These are phyloP conservation scores for Hypothenemus hampei DNA, from an alignment of 1,140 invertebrate species.

Conservation along the genomic window DNA sequence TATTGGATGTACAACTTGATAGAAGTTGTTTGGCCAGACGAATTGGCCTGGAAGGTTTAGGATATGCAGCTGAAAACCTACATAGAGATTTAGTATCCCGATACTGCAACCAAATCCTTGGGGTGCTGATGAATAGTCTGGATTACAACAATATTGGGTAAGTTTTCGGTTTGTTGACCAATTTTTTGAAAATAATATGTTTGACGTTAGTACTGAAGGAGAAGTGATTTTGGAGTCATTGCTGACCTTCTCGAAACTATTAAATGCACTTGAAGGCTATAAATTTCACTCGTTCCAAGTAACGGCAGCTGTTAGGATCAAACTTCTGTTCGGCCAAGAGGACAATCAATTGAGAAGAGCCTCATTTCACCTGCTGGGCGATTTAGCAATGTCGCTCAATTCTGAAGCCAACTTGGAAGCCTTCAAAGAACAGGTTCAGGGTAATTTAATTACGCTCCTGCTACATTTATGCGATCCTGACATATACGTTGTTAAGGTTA, in stretches of 20 bases:
- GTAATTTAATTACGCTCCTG: conserved; percentile 66
- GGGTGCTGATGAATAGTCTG: conserved; percentile 46
- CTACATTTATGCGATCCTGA: conserved; percentile 72
- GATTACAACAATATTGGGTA: conserved; percentile 46
- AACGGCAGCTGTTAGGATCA: conserved; percentile 53
- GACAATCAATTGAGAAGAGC: conserved; percentile 54
- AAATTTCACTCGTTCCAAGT: conserved; percentile 46
- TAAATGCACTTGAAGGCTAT: conserved; percentile 43
- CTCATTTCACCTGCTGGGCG: conserved; percentile 68
- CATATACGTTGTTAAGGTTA: conserved; percentile 61
- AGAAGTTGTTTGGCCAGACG: conserved; percentile 37
- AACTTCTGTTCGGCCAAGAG: conserved; percentile 53
- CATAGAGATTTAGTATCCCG: conserved; percentile 36
- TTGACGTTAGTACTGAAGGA: conserved; percentile 39
- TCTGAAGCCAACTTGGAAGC: conserved; percentile 49
- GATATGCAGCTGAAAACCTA: conserved; percentile 39
- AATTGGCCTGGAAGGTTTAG: conserved; percentile 38
- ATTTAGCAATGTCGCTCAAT: conserved; percentile 52
- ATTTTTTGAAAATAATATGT: neutral
- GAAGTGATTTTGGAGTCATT: conserved; percentile 56
- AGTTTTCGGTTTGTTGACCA: conserved; percentile 11
- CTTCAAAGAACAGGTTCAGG: conserved; percentile 65
- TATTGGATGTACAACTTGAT: conserved; percentile 40
- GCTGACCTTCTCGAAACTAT: conserved; percentile 51
- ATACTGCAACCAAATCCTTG: conserved; percentile 43